Evolutionary conservation across 2,797 vertebrate genomes (phyloP).

Genomic region (Rachycentron canadum): DNA sequence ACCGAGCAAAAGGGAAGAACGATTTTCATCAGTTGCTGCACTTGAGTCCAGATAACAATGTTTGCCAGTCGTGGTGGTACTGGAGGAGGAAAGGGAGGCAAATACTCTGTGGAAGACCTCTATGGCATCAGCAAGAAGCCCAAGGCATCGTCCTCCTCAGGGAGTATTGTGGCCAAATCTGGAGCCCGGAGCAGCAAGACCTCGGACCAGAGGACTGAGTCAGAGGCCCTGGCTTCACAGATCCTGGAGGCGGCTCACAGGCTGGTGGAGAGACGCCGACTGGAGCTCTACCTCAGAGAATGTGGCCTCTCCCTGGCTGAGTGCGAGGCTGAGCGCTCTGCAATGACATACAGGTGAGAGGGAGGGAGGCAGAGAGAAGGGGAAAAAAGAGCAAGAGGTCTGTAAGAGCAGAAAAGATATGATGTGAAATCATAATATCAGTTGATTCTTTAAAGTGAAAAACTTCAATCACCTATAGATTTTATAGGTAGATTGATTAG

Average conservation of each 20-base stretch:
- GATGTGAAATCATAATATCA: background rate
- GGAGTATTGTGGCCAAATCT: slow-evolving; percentile 65
- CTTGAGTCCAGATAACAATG: slow-evolving; percentile 72
- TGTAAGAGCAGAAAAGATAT: background rate
- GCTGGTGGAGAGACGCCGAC: slow-evolving; percentile 81
- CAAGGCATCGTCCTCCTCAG: slow-evolving; percentile 79
- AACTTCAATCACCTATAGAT: slow-evolving; percentile 2
- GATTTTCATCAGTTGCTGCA: slow-evolving; percentile 47
- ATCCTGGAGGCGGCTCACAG: slow-evolving; percentile 83
- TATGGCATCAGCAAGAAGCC: slow-evolving; percentile 89
- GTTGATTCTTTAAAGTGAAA: background rate
- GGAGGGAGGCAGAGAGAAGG: background rate
- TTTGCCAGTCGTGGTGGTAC: slow-evolving; percentile 82
- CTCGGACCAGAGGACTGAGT: slow-evolving; percentile 73
- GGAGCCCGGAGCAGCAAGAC: slow-evolving; percentile 69
- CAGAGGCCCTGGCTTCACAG: slow-evolving; percentile 80
- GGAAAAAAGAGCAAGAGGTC: no score
- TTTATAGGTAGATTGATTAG: background rate
- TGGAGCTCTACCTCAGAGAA: slow-evolving; percentile 86
- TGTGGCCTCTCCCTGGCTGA: slow-evolving; percentile 81
- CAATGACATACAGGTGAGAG: slow-evolving; percentile 88
- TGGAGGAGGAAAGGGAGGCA: slow-evolving; percentile 83
- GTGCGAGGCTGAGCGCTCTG: slow-evolving; percentile 76
- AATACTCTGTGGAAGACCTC: slow-evolving; percentile 88
- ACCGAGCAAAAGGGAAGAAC: slow-evolving; percentile 28